phyloP scores from a whole-genome alignment of 2,113 vertebrate genomes.

The Miniopterus natalensis region DNA sequence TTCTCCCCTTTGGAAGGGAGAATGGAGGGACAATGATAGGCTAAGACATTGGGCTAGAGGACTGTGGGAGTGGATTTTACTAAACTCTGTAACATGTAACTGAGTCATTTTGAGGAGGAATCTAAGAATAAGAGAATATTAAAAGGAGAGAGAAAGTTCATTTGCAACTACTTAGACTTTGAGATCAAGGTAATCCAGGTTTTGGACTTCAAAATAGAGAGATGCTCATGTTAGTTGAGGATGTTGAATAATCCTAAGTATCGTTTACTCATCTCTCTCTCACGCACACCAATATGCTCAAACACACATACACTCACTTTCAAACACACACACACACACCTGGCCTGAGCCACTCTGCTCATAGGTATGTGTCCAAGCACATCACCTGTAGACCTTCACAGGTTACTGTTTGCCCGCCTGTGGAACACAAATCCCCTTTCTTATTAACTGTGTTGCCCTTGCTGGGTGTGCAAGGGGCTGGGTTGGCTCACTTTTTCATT shows the following conservation, averaged over 20 bases:
- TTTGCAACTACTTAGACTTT: not conserved
- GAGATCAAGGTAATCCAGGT: not conserved
- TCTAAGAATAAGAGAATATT: not conserved
- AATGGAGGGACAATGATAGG: not conserved
- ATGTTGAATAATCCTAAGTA: not conserved
- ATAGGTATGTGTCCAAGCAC: not conserved
- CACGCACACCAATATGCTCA: not conserved
- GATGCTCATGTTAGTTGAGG: not conserved
- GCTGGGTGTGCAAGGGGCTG: fast-evolving
- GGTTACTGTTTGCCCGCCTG: fast-evolving
- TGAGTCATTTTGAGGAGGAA: not conserved
- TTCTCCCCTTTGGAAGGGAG: not conserved
- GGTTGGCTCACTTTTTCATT: not conserved
- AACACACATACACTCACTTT: not conserved
- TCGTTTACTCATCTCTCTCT: not conserved
- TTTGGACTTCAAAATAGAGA: not conserved
- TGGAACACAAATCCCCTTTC: not conserved
- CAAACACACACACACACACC: not conserved
- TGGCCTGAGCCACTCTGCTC: not conserved
- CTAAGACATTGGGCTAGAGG: not conserved
- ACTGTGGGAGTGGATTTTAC: not conserved
- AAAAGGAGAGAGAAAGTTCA: not conserved
- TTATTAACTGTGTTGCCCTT: not conserved
- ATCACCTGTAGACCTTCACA: not conserved
- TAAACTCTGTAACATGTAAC: not conserved